phyloP scores from a whole-genome alignment of 2,888 invertebrate genomes.

The Portevinia maculata region DNA sequence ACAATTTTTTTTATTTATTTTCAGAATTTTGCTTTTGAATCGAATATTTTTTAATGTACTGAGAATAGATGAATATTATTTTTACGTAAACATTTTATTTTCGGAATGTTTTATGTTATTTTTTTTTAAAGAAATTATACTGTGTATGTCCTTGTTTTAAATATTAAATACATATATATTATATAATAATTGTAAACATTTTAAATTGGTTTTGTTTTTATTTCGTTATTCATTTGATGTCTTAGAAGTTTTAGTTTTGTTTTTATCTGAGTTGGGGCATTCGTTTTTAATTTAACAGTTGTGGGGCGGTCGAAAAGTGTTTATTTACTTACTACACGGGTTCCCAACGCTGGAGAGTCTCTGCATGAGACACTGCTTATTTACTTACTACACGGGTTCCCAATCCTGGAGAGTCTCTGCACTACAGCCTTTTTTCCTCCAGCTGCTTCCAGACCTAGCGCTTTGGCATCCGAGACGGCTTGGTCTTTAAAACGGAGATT shows the following conservation, averaged over 20 bases:
- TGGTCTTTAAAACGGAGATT: too few species aligned
- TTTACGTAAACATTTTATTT: conserved; percentile 42
- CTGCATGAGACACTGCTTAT: too few species aligned
- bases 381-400: too few species aligned
- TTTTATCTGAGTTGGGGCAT: too few species aligned
- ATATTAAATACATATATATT: conserved; percentile 60
- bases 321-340: too few species aligned
- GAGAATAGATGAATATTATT: conserved; percentile 53
- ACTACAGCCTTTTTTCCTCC: too few species aligned
- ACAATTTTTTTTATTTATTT: conserved; percentile 60
- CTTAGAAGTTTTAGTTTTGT: conserved; percentile 76
- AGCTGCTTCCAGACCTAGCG: too few species aligned
- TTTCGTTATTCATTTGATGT: conserved; percentile 39
- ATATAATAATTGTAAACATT: conserved; percentile 67
- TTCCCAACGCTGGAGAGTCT: too few species aligned
- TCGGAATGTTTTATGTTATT: conserved; percentile 53
- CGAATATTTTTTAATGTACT: conserved; percentile 11
- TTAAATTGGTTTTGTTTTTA: conserved; percentile 55
- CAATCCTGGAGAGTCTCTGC: too few species aligned
- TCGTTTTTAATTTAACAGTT: too few species aligned
- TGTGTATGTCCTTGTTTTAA: conserved; percentile 68
- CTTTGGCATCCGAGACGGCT: too few species aligned
- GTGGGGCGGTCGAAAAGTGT: too few species aligned
- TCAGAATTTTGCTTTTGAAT: conserved; percentile 39
- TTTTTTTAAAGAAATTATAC: conserved; percentile 60